Conservation (phyloP, 2,888 invertebrate species). For the Sclerodermus sp. region DNA sequence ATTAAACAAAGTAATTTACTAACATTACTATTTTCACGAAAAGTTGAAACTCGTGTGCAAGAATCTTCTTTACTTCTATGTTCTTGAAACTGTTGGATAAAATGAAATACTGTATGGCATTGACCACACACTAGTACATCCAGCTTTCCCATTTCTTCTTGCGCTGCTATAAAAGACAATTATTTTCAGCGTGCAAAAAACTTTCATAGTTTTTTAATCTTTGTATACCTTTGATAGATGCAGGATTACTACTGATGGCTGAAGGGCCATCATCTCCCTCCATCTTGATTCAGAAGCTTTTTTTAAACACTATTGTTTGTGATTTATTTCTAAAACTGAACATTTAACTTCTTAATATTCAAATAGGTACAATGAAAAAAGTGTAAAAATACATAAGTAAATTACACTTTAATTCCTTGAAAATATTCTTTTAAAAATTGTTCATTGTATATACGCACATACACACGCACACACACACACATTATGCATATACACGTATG, state of each 20-base stretch:
- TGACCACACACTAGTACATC: constrained; percentile 84
- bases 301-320: background rate
- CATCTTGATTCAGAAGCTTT: constrained; percentile 36
- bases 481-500: too few species aligned
- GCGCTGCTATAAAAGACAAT: constrained; percentile 63
- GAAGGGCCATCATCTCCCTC: constrained; percentile 53
- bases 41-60: constrained; percentile 66
- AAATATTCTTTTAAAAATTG: too few species aligned
- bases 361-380: background rate
- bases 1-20: constrained; percentile 39
- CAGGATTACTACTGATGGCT: constrained; percentile 50
- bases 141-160: constrained; percentile 73
- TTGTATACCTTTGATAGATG: constrained; percentile 46
- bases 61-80: constrained; percentile 67
- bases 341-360: too few species aligned
- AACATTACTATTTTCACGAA: constrained; percentile 67
- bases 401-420: too few species aligned
- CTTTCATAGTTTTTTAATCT: background rate
- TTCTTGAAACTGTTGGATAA: constrained; percentile 75
- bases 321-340: background rate
- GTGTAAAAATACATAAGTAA: background rate
- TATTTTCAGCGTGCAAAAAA: background rate
- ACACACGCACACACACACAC: too few species aligned
- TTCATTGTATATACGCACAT: too few species aligned
- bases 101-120: constrained; percentile 79